These are phyloP conservation scores for Fulica atra DNA, from an alignment of 2,113 vertebrate genomes.

Conservation along the genomic window DNA sequence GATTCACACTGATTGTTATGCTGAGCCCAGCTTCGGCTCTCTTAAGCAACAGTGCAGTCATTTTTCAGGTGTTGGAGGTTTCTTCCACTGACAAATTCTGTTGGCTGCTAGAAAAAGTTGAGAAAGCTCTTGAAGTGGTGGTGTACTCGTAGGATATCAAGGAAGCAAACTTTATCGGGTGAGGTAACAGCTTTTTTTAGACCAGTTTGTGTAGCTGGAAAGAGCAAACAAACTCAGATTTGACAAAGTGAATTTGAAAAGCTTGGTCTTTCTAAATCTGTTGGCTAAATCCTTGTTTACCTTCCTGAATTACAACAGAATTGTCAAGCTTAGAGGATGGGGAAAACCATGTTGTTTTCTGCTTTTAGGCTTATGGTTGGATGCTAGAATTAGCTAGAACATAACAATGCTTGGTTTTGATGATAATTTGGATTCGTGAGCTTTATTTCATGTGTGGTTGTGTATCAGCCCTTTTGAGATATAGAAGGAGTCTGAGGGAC, in stretches of 20 bases:
- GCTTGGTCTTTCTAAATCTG: background rate
- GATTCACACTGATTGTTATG: constrained; percentile 51
- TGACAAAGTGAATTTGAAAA: background rate
- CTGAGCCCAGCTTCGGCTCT: constrained; percentile 1
- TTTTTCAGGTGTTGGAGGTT: constrained; percentile 59
- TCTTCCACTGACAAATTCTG: background rate
- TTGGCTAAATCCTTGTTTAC: background rate
- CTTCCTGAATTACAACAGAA: background rate
- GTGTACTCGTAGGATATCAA: background rate
- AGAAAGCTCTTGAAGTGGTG: background rate
- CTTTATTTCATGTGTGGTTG: background rate
- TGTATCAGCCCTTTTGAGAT: background rate
- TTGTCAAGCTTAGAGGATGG: background rate
- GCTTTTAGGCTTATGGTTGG: background rate
- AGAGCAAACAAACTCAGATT: background rate
- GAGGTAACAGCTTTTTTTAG: background rate
- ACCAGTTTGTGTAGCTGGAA: background rate
- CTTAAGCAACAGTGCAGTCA: background rate
- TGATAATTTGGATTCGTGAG: background rate
- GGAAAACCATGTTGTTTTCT: background rate
- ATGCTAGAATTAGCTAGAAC: background rate
- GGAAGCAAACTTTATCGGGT: background rate
- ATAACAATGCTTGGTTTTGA: background rate
- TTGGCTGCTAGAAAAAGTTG: background rate
- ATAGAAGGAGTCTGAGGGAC: background rate